phyloP scores from a whole-genome alignment of 2,797 vertebrate genomes.

The Mormyrus hasselquistii region DNA sequence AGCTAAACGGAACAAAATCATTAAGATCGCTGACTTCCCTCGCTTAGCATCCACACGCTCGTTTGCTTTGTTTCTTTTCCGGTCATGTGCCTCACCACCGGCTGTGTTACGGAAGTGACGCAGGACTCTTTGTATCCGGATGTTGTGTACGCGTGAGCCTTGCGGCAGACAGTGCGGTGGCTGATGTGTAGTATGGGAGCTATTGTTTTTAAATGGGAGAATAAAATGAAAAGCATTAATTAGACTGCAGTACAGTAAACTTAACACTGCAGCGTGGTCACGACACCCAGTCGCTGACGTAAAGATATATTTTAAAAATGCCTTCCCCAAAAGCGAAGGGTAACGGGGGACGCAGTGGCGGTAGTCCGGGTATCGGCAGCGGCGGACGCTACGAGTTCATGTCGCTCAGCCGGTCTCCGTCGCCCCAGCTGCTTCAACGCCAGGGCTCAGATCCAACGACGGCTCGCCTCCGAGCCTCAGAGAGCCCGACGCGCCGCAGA shows the following conservation, averaged over 20 bases:
- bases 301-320: constrained; percentile 39
- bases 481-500: constrained; percentile 73
- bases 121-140: neutral
- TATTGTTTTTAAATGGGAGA: neutral
- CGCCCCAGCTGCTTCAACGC: constrained; percentile 56
- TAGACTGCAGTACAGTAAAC: constrained; percentile 24
- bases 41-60: neutral
- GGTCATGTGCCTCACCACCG: neutral
- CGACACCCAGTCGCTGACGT: neutral
- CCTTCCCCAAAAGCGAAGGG: constrained; percentile 65
- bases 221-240: neutral
- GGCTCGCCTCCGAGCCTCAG: constrained; percentile 70
- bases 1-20: neutral
- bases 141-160: neutral
- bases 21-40: neutral
- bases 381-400: constrained; percentile 71
- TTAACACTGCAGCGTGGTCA: neutral
- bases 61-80: neutral
- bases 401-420: constrained; percentile 62
- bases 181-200: neutral
- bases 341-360: constrained; percentile 49
- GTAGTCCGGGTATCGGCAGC: constrained; percentile 43
- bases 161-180: neutral
- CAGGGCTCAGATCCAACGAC: constrained; percentile 64
- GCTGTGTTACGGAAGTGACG: neutral